Conservation (phyloP, 2,113 vertebrate species). For the Xerus inauris region DNA sequence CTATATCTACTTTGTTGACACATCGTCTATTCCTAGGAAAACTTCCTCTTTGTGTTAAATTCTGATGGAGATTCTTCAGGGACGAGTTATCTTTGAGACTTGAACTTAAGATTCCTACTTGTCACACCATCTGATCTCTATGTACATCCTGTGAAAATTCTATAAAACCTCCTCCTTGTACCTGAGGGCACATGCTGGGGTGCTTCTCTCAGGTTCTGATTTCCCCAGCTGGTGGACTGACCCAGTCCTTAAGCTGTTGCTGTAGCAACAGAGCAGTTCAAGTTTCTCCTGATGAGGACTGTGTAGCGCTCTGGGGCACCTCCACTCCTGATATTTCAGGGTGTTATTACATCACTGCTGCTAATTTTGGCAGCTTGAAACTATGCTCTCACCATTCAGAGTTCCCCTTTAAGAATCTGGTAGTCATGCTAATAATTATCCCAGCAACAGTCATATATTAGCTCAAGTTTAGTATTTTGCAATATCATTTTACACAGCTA, state of each 20-base stretch:
- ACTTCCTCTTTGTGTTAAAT: not conserved
- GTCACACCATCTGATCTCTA: not conserved
- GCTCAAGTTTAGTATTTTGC: conserved; percentile 35
- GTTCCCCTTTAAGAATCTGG: not conserved
- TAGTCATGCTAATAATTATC: not conserved
- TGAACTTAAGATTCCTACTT: not conserved
- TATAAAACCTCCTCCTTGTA: not conserved
- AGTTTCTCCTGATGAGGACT: not conserved
- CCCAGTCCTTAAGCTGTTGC: not conserved
- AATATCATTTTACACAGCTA: conserved; percentile 45
- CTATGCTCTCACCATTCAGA: not conserved
- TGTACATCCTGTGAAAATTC: not conserved
- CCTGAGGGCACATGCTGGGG: not conserved
- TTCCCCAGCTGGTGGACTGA: not conserved
- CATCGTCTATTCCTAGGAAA: not conserved
- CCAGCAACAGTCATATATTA: not conserved
- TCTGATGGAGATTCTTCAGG: not conserved
- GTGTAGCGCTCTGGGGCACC: not conserved
- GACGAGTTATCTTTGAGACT: not conserved
- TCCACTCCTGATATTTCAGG: not conserved
- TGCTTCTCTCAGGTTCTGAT: not conserved
- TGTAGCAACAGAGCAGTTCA: not conserved
- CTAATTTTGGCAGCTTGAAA: not conserved
- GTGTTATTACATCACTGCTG: not conserved
- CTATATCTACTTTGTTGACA: not conserved